These are phyloP conservation scores for Dysidea cf. avara DNA, from an alignment of 37 sponge, comb jelly and placozoan genomes.

Conservation along the genomic window DNA sequence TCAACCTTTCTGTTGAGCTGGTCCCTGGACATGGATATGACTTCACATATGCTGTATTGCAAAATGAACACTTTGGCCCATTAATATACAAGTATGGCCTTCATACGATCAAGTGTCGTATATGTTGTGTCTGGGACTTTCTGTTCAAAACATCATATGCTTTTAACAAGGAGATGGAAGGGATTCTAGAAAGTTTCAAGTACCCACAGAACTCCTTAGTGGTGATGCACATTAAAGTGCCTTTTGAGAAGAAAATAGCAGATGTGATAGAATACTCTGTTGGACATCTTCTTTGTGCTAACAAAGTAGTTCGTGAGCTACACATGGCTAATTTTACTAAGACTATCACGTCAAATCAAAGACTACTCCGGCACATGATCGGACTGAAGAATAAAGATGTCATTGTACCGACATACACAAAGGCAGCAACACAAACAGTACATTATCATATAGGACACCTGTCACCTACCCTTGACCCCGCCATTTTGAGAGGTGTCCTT, in stretches of 20 bases:
- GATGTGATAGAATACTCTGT: slow-evolving; percentile 20
- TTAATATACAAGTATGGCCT: slow-evolving; percentile 38
- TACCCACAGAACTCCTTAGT: not conserved
- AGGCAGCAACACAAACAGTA: slow-evolving; percentile 37
- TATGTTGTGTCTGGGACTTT: slow-evolving; percentile 53
- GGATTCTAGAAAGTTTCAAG: slow-evolving; percentile 9
- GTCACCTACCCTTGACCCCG: slow-evolving; percentile 23
- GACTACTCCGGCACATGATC: slow-evolving; percentile 36
- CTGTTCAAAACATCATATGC: slow-evolving; percentile 37
- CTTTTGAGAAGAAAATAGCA: slow-evolving; percentile 2
- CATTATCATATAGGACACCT: slow-evolving; percentile 59
- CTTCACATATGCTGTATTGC: slow-evolving; percentile 53
- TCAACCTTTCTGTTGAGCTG: slow-evolving; percentile 44
- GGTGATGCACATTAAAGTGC: slow-evolving; percentile 24
- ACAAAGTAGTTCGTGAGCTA: slow-evolving; percentile 20
- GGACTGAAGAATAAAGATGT: slow-evolving; percentile 11
- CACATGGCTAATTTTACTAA: not conserved
- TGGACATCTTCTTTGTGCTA: slow-evolving; percentile 23
- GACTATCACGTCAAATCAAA: slow-evolving; percentile 30
- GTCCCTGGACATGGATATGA: slow-evolving; percentile 49
- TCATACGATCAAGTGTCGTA: slow-evolving; percentile 38
- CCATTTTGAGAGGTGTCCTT: slow-evolving; percentile 23
- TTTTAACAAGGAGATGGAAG: slow-evolving; percentile 48
- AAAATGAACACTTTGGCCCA: slow-evolving; percentile 28
- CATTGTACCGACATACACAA: slow-evolving; percentile 33